These are phyloP conservation scores for Hypena proboscidalis DNA, from an alignment of 2,888 invertebrate genomes.

Conservation along the genomic window DNA sequence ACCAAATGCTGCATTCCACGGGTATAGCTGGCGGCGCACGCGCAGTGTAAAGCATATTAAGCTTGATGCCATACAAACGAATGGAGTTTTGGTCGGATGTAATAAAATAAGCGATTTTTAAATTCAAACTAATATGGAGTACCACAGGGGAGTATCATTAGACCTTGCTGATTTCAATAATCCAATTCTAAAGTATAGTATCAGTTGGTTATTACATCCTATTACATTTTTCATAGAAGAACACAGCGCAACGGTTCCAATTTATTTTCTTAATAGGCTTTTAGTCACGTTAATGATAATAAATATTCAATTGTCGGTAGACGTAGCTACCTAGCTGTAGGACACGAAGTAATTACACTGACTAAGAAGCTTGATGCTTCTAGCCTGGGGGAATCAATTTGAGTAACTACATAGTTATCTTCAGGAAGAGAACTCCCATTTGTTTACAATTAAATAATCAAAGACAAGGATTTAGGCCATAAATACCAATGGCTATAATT, in stretches of 20 bases:
- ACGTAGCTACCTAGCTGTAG: not conserved
- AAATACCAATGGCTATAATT: too few species aligned
- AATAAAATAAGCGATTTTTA: not conserved
- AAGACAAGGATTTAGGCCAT: conserved; percentile 5
- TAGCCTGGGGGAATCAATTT: conserved; percentile 3
- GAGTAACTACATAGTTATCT: not conserved
- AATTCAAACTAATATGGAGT: not conserved
- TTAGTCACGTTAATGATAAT: not conserved
- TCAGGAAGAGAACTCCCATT: not conserved
- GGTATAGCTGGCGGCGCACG: not conserved
- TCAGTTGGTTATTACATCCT: too few species aligned
- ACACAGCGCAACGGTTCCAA: too few species aligned
- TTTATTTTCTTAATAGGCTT: too few species aligned
- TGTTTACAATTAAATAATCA: not conserved
- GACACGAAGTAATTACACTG: not conserved
- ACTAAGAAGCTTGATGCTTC: not conserved
- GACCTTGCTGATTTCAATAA: too few species aligned
- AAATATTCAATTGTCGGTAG: not conserved
- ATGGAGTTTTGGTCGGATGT: not conserved
- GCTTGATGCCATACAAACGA: not conserved
- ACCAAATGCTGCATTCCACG: conserved; percentile 7
- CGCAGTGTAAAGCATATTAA: not conserved
- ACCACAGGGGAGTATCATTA: not conserved
- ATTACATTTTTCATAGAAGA: too few species aligned
- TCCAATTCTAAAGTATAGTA: not conserved